Conservation (phyloP, 2,888 invertebrate species). For the Spisula subtruncata region DNA sequence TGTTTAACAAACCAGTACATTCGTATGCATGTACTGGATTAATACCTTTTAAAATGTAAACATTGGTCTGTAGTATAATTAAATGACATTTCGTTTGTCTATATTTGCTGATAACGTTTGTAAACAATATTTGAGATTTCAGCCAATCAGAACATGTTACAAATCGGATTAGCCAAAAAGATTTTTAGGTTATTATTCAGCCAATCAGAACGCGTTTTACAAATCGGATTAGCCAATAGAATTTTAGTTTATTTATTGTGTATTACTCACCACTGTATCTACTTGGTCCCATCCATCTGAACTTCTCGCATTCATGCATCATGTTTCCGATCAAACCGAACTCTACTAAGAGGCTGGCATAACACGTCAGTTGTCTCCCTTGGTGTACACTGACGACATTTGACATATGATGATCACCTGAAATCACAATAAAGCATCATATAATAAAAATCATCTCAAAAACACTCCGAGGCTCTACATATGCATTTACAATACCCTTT, state of each 20-base stretch:
- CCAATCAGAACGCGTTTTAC: not conserved
- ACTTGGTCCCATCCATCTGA: slow-evolving; percentile 81
- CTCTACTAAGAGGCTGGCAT: slow-evolving; percentile 78
- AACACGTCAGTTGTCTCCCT: slow-evolving; percentile 75
- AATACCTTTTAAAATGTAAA: not conserved
- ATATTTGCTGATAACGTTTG: not conserved
- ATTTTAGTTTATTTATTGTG: not conserved
- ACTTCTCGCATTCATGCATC: slow-evolving; percentile 82
- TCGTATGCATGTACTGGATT: too few species aligned
- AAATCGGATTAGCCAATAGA: not conserved
- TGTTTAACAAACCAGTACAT: too few species aligned
- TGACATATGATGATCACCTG: slow-evolving; percentile 74
- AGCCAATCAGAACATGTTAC: not conserved
- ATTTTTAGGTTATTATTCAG: not conserved
- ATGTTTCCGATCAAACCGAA: slow-evolving; percentile 83
- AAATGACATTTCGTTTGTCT: not conserved
- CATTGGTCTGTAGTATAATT: not conserved
- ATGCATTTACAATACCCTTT: too few species aligned
- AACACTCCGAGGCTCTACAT: too few species aligned
- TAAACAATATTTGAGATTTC: not conserved
- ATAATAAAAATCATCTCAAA: too few species aligned
- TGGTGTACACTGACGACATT: slow-evolving; percentile 81
- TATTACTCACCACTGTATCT: slow-evolving; percentile 78
- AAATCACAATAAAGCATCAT: slow-evolving; percentile 9
- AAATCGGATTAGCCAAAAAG: not conserved